Base-by-base conservation (phyloP, 2,888 invertebrate species). In the Ophioninae sp. region DNA sequence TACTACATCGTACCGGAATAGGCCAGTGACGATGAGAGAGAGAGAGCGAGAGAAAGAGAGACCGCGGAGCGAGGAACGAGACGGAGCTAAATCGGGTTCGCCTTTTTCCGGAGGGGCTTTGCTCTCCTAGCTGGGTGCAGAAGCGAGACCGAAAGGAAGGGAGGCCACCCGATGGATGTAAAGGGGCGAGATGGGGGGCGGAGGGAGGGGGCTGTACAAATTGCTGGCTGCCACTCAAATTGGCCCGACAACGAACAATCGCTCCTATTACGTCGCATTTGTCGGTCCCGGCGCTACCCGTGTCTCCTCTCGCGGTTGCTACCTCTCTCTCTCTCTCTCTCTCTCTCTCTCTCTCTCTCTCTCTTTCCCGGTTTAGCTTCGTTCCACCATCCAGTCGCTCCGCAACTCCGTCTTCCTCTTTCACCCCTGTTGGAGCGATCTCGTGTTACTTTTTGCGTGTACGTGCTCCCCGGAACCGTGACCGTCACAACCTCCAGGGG, bases 241-340 rank as follows among this genome's bases (percentile, higher is more conserved):
- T 92, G 92, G 92, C 92, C 92, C 89, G 90, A 88, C 91, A 89
- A 85, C 90, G 92, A 91, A 92, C 92, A 92, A 92, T 92, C 91
- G 90, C 91, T 88, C 91, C 91, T 91, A 92, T 92, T 92, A 92
- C 91, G 87, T 86, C 88, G 89, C 90, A 90, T 87, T 91, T 91
- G 91, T 91, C 92, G 88, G 89, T 84, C 88, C 85, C 85, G 86
- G 87, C 86, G 87, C 87, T 86, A 82, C 81, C 77, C 84, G 79
- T 83, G 83, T 83, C 82, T 86, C 86, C 83, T 69, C 75, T 68
- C 70, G 64, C 67, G 30, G 74, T 75, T 75, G 39, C 67, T 64
- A 56, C 62, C 44, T 21, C 73, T 72, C 81, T 76, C 81, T 82
- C 82, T 72, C 81, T 88, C 86, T 87, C 87, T 84, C 77, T 83